Evolutionary conservation across 2,113 vertebrate species (phyloP).

Genomic region (Vimba vimba): DNA sequence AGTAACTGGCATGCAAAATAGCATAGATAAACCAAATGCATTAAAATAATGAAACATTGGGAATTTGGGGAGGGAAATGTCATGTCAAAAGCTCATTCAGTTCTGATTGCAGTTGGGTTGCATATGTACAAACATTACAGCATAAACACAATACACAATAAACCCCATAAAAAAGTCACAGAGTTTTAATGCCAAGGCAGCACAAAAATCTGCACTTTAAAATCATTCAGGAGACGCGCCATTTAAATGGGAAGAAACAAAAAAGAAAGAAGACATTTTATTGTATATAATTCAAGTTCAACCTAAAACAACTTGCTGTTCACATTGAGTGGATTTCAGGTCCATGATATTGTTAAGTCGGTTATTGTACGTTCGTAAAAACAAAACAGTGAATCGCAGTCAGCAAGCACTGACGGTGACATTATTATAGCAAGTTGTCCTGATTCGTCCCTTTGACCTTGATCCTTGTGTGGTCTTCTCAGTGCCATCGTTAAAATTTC

Average conservation of each 20-base stretch:
- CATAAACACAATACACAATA: background rate
- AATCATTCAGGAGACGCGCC: background rate
- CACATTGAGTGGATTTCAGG: constrained; percentile 17
- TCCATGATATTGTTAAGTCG: background rate
- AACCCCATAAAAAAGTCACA: background rate
- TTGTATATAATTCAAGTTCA: background rate
- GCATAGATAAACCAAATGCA: background rate
- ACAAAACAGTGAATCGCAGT: constrained; percentile 4
- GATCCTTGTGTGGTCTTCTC: background rate
- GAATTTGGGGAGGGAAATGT: background rate
- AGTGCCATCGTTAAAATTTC: background rate
- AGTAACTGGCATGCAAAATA: constrained; percentile 18
- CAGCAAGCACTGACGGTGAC: constrained; percentile 29
- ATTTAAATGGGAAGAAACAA: background rate
- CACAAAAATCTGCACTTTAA: background rate
- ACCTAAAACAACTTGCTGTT: constrained; percentile 12
- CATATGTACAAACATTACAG: background rate
- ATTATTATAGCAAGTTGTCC: constrained; percentile 5
- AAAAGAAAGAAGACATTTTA: constrained; percentile 16
- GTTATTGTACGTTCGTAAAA: constrained; percentile 8
- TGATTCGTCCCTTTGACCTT: background rate
- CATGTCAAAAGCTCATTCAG: constrained; percentile 4
- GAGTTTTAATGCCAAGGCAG: constrained; percentile 19
- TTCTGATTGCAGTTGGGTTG: background rate
- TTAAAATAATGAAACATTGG: background rate